Percentiles rank a stretch among this genome's conserved stretches.
These are phyloP conservation scores for Hypocryptadius cinnamomeus DNA, from an alignment of 2,113 vertebrate genomes.

Conservation along the genomic window DNA sequence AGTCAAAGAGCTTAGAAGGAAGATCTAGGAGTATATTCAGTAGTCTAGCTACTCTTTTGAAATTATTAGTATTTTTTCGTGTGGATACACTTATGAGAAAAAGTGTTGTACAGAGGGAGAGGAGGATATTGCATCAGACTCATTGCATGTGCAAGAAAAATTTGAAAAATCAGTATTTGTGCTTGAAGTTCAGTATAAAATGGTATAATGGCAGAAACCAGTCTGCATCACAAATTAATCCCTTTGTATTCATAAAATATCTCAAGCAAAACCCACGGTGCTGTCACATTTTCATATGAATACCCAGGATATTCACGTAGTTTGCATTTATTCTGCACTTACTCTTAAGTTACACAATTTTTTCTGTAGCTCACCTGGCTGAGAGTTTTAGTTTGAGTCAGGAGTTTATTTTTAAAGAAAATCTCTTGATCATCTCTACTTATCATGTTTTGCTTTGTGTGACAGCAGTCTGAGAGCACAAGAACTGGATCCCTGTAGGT, in stretches of 20 bases:
- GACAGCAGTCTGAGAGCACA: background rate
- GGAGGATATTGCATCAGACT: background rate
- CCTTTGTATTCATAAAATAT: slow-evolving; percentile 2
- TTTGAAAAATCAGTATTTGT: background rate
- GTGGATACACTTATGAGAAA: background rate
- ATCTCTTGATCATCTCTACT: background rate
- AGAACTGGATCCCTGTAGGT: background rate
- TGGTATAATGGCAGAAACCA: background rate
- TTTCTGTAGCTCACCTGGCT: background rate
- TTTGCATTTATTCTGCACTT: background rate
- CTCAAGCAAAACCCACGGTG: background rate
- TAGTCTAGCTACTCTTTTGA: background rate
- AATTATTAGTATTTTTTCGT: background rate
- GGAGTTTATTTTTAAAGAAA: background rate
- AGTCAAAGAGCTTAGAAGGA: background rate
- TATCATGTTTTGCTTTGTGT: background rate
- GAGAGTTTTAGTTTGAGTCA: background rate
- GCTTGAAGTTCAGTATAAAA: background rate
- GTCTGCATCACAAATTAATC: background rate
- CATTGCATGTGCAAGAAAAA: background rate
- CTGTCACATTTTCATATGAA: slow-evolving; percentile 25
- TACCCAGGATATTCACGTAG: background rate
- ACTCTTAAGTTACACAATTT: slow-evolving; percentile 4
- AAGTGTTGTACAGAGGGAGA: rapidly evolving
- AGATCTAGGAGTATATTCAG: background rate